These are phyloP conservation scores for Limnephilus rhombicus DNA, from an alignment of 2,888 invertebrate genomes.

Conservation along the genomic window DNA sequence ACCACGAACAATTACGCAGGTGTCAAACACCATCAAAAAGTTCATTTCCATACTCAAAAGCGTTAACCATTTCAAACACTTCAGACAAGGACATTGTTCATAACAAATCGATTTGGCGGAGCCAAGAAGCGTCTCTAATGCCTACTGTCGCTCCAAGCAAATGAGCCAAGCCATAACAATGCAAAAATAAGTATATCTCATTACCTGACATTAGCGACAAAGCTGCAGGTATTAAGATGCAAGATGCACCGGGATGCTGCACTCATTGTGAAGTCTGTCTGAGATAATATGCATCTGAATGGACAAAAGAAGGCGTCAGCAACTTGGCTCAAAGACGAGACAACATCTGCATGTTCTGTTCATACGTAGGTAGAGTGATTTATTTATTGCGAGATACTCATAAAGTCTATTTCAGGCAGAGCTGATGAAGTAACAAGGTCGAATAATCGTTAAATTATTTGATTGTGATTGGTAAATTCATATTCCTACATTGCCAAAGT, in stretches of 20 bases:
- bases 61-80: constrained; percentile 16
- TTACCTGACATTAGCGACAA: constrained; percentile 43
- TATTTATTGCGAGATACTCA: not conserved
- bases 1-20: not conserved
- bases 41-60: not conserved
- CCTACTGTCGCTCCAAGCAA: constrained; percentile 31
- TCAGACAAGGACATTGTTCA: constrained; percentile 42
- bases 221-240: constrained; percentile 34
- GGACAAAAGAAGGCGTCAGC: constrained; percentile 48
- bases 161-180: constrained; percentile 41
- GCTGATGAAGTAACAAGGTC: not conserved
- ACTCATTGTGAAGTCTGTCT: constrained; percentile 48
- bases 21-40: not conserved
- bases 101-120: constrained; percentile 58
- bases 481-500: not conserved
- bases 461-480: not conserved
- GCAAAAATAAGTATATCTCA: constrained; percentile 48
- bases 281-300: constrained; percentile 54
- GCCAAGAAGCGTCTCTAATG: constrained; percentile 9
- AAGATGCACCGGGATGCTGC: constrained; percentile 40
- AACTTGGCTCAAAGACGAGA: constrained; percentile 40
- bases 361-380: constrained; percentile 27
- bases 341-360: constrained; percentile 31
- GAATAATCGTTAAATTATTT: constrained; percentile 16
- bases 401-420: constrained; percentile 2